Base-by-base conservation (phyloP, 1,140 invertebrate species). In the Lucilia sericata region DNA sequence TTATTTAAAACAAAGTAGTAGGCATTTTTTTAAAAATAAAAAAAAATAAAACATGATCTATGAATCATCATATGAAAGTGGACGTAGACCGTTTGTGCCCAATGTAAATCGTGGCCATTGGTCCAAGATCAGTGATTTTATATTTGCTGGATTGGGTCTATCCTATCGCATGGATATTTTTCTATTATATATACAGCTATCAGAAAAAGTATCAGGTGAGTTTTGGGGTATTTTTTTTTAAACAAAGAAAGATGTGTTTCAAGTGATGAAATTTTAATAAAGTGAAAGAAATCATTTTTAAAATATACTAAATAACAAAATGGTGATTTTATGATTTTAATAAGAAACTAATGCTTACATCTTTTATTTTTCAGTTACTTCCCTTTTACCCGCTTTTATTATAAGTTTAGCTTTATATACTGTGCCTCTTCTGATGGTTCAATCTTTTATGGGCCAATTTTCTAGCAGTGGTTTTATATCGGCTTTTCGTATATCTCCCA, bases 391-490 rank as follows among this genome's bases (percentile, higher is more conserved):
- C 1, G 10, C n/a, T 0, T 89, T 88, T 76, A 85, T 85, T 30
- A 13, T 88, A 12, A 86, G 87, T 83, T 87, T 90, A 85, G 87
- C 74, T 0, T 30, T 90, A 0, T 90, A 86, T 70, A 70, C 88
- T 55, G 86, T 90, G 12, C 89, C 89, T 0, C 85, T 90, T 17
- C 34, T 90, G 83, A 84, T 90, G 5, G 87, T 90, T 25, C 89
- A 90, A 74, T 88, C 87, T 4, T 90, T 88, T 76, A 86, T 90
- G 86, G 89, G 89, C 0, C 89, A 90, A 81, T 90, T 90, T 70
- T 90, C 89, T 0, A 90, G 88, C 85, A 90, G 88, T 60, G 89
- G 89, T 5, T 90, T 88, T 42, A 89, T 90, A 75, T 90, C 89
- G 3, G 87, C 88, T 13, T 89, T 90, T 86, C 88, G 89, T 0